Evolutionary conservation across 2,797 vertebrate genomes (phyloP).

Genomic region (Uromys caudimaculatus): DNA sequence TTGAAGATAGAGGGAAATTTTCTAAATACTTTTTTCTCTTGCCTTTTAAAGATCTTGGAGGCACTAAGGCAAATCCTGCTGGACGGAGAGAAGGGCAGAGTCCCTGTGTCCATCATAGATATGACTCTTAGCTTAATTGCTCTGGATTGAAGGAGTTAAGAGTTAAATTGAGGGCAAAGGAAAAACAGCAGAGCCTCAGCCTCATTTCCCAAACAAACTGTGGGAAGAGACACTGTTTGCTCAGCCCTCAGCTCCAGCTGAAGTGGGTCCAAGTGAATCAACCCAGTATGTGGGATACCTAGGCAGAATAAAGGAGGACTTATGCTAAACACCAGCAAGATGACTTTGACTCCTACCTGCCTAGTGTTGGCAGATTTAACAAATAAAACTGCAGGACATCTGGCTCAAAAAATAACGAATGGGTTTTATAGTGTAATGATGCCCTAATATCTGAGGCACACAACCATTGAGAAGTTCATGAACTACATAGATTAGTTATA

Average conservation of each 20-base stretch:
- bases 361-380: background rate
- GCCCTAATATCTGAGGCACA: background rate
- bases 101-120: background rate
- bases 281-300: background rate
- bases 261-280: background rate
- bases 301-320: background rate
- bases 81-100: background rate
- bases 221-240: background rate
- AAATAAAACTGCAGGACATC: background rate
- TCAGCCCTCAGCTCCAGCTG: too few species aligned
- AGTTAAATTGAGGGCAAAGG: background rate
- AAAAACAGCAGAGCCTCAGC: background rate
- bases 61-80: background rate
- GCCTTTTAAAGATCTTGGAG: constrained; percentile 10
- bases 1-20: constrained; percentile 33
- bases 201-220: background rate
- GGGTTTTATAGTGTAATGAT: background rate
- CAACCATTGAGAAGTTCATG: background rate
- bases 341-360: background rate
- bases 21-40: constrained; percentile 45
- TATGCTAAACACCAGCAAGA: background rate
- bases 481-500: background rate
- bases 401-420: background rate
- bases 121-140: background rate
- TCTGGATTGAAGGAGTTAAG: background rate